Evolutionary conservation across 2,888 invertebrate species (phyloP), one percentile per base, ranked within the genome.

Genomic region (Lithophane ornitopus): DNA sequence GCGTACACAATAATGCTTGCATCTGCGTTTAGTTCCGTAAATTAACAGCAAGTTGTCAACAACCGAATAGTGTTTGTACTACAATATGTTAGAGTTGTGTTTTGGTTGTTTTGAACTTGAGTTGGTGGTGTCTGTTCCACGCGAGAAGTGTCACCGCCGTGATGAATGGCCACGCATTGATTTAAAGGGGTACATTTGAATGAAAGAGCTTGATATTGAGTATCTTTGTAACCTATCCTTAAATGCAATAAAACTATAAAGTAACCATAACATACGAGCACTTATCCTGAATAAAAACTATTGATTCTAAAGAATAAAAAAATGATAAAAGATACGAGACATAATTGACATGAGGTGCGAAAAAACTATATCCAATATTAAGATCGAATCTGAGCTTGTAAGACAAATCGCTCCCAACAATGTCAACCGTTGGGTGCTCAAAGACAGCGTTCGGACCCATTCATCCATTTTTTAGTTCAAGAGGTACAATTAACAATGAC

Each of bases 331-430:
- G 85, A 85, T 87, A 74, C 73, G 76, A 76, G 22, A 58, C 70
- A 66, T 93, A 94, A 94, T 94, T 92, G 90, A 93, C 91, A 92
- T 88, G 90, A 91, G 92, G 92, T 92, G 93, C 94, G 92, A 95
- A 95, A 95, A 95, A 95, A 94, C 90, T 80, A 89, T 92, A 90
- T 91, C 88, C 87, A 88, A 91, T 91, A 92, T 92, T 89, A 90
- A 95, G 94, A 95, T 95, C 90, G 90, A 93, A 95, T 94, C 94
- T 90, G 88, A 89, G 91, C 89, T 92, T 93, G 94, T 94, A 94
- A 95, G 95, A 96, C 95, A 96, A 96, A 96, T 96, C 94, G 94
- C 90, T 93, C 86, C 89, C 91, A 92, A 93, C 91, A 92, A 91
- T 95, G 95, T 96, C 95, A 95, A 93, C 94, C 92, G 90, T 91